phyloP scores from a whole-genome alignment of 1,140 invertebrate species.

The Temnothorax curvispinosus region DNA sequence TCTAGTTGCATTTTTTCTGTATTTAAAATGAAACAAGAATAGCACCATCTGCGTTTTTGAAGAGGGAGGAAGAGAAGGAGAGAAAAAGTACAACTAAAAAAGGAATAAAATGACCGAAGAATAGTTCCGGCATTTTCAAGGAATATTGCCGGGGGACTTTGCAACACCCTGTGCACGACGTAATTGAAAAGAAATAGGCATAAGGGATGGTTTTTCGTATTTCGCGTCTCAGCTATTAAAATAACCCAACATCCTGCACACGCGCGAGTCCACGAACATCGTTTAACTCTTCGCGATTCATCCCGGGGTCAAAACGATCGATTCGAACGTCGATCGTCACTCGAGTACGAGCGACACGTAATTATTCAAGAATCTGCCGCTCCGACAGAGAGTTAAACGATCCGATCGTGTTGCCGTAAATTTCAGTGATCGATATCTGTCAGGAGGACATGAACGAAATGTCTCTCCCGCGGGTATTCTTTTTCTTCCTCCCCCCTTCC shows the following conservation, averaged over 20 bases:
- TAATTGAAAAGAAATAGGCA: constrained; percentile 33
- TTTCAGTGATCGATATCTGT: constrained; percentile 13
- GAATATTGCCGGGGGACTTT: background rate
- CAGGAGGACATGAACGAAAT: constrained; percentile 11
- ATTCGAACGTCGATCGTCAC: background rate
- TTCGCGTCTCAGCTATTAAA: background rate
- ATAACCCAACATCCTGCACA: background rate
- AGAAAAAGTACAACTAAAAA: background rate
- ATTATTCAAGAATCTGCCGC: background rate
- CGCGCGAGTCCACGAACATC: constrained; percentile 5
- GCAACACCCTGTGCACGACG: background rate
- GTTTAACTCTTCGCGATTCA: constrained; percentile 8
- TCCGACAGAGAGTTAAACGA: constrained; percentile 24
- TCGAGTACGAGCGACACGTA: background rate
- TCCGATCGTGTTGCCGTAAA: background rate
- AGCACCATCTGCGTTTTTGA: constrained; percentile 23
- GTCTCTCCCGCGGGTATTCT: background rate
- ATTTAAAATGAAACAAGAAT: constrained; percentile 57
- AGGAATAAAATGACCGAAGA: background rate
- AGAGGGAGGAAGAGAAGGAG: constrained; percentile 6
- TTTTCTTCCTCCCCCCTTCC: background rate
- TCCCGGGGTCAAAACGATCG: background rate
- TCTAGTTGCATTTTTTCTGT: background rate
- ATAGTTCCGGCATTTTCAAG: background rate
- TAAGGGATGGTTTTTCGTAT: constrained; percentile 40